A percentile compares a stretch with the other conserved stretches of the same genome.
Conservation (phyloP, 2,888 invertebrate genomes). For the Gryllus longicercus region DNA sequence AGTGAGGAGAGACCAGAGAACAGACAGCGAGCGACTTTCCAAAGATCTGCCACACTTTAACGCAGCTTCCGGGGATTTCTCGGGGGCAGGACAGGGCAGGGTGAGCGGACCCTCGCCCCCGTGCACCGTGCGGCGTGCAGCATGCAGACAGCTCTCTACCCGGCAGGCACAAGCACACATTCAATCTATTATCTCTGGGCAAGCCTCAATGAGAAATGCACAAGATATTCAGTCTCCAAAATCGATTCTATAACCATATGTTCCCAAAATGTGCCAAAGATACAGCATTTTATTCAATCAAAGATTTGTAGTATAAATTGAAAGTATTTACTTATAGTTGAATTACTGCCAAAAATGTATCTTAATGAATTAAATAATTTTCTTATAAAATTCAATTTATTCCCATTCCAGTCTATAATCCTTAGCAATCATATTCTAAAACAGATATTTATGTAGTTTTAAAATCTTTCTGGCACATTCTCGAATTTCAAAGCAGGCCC, state of each 20-base stretch:
- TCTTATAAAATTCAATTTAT: too few relatives aligned
- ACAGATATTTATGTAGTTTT: too few relatives aligned
- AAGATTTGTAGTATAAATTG: too few relatives aligned
- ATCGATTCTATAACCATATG: not conserved
- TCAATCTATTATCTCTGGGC: not conserved
- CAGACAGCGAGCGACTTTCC: conserved; percentile 10
- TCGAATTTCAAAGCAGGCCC: not conserved
- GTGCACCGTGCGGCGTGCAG: not conserved
- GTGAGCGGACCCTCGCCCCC: not conserved
- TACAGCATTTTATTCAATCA: too few relatives aligned
- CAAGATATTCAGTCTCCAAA: not conserved
- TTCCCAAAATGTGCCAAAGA: too few relatives aligned
- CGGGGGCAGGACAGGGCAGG: not conserved
- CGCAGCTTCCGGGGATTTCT: conserved; percentile 17
- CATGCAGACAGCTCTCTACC: not conserved
- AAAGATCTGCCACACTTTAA: conserved; percentile 17
- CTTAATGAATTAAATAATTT: too few relatives aligned
- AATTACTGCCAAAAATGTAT: too few relatives aligned
- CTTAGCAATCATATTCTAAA: too few relatives aligned
- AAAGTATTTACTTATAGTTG: too few relatives aligned
- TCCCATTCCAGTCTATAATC: too few relatives aligned
- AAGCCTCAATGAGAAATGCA: not conserved
- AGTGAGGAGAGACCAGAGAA: not conserved
- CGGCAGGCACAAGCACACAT: not conserved
- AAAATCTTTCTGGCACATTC: too few relatives aligned